Percentiles rank a stretch among this genome's conserved stretches.
phyloP scores from a whole-genome alignment of 2,113 vertebrate genomes.

The Danio rerio region DNA sequence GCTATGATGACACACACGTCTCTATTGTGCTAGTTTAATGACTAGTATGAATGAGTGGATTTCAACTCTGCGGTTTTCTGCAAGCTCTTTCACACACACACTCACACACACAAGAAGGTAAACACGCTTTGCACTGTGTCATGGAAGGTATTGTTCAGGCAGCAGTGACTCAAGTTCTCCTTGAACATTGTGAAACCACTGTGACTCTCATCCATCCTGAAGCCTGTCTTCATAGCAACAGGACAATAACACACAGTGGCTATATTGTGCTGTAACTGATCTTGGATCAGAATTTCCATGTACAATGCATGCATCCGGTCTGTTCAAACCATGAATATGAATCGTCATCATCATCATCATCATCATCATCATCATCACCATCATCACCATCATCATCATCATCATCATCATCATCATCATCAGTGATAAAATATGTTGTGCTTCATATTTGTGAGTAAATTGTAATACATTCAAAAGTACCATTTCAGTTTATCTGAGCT shows the following conservation, averaged over 20 bases:
- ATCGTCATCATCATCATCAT: neutral
- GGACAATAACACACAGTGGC: slow-evolving; percentile 57
- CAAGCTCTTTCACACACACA: neutral
- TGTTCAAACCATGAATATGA: slow-evolving; percentile 13
- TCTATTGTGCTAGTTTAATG: slow-evolving; percentile 42
- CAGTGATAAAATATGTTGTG: too few relatives aligned
- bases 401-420: too few relatives aligned
- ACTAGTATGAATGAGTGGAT: slow-evolving; percentile 5
- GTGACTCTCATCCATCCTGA: slow-evolving; percentile 55
- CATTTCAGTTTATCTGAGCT: too few relatives aligned
- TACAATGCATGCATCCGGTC: neutral
- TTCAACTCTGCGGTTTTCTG: too few relatives aligned
- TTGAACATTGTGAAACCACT: slow-evolving; percentile 63
- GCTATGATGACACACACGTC: neutral
- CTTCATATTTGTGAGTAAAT: too few relatives aligned
- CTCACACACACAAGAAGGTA: slow-evolving; percentile 24
- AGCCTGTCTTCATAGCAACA: slow-evolving; percentile 65
- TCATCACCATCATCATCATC: too few relatives aligned
- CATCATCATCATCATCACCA: too few relatives aligned
- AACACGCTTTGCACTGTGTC: slow-evolving; percentile 58
- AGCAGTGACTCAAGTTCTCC: slow-evolving; percentile 63
- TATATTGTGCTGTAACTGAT: slow-evolving; percentile 30
- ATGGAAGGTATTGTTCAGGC: slow-evolving; percentile 74
- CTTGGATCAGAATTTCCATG: slow-evolving; percentile 31
- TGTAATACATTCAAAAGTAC: too few relatives aligned